Evolutionary conservation across 2,113 vertebrate species (phyloP).

Genomic region (Neomonachus schauinslandi): DNA sequence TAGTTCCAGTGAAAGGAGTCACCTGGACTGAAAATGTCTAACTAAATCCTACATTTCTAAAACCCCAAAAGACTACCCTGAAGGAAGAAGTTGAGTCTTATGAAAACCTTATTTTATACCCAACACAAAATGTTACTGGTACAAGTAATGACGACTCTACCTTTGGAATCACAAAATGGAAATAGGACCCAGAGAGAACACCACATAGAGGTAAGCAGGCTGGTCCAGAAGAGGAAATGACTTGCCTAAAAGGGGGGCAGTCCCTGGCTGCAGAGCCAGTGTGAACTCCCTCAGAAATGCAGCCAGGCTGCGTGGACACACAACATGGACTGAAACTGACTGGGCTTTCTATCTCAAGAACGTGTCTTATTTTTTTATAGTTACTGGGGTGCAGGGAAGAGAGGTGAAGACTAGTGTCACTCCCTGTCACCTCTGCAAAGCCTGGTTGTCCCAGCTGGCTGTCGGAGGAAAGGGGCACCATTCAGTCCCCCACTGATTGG

Average conservation of each 20-base stretch:
- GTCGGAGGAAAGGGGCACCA: accelerated
- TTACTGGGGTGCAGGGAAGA: not conserved
- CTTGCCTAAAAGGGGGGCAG: no score
- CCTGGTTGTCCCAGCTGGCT: no score
- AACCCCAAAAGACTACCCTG: no score
- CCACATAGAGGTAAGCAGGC: not conserved
- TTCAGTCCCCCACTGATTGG: not conserved
- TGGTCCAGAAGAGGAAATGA: not conserved
- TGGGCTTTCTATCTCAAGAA: no score
- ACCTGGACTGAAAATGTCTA: not conserved
- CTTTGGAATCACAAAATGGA: not conserved
- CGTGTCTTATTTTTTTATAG: no score
- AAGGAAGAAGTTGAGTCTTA: not conserved
- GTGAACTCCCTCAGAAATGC: accelerated
- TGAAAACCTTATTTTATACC: not conserved
- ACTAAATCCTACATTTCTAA: no score
- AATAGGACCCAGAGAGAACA: accelerated
- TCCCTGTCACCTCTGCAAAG: not conserved
- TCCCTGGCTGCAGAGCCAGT: accelerated
- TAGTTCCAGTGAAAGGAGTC: not conserved
- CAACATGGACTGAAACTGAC: accelerated
- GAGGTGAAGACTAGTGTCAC: not conserved
- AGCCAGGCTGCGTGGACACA: not conserved
- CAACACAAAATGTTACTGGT: not conserved
- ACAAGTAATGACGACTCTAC: not conserved